Evolutionary conservation across 2,113 vertebrate genomes (phyloP).

Genomic region (Synodontis membranacea): DNA sequence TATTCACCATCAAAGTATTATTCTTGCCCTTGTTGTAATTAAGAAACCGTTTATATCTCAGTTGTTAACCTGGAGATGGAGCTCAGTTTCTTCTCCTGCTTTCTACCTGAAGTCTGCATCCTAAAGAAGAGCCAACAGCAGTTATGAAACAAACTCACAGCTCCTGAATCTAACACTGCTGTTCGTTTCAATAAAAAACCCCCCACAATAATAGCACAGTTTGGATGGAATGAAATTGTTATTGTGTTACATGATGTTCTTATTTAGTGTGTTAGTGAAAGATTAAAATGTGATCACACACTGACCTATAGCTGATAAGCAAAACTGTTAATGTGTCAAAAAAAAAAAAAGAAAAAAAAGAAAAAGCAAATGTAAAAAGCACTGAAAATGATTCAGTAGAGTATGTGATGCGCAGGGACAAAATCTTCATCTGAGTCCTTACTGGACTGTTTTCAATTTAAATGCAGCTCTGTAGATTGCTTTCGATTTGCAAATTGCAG

Average conservation of each 20-base stretch:
- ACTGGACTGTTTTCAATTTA: neutral
- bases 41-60: neutral
- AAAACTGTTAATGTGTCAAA: neutral
- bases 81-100: slow-evolving; percentile 74
- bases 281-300: slow-evolving; percentile 11
- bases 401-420: neutral
- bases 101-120: slow-evolving; percentile 75
- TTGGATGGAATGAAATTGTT: slow-evolving; percentile 8
- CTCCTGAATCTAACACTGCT: neutral
- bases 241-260: neutral
- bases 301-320: slow-evolving; percentile 10
- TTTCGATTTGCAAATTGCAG: too few species aligned
- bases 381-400: neutral
- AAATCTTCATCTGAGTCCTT: neutral
- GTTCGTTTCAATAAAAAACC: neutral
- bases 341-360: neutral
- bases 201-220: neutral
- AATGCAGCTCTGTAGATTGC: too few species aligned
- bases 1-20: neutral
- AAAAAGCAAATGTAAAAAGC: slow-evolving; percentile 8
- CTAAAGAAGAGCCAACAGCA: slow-evolving; percentile 64
- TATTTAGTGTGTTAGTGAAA: slow-evolving; percentile 35
- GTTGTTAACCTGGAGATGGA: neutral
- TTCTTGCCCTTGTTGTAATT: neutral
- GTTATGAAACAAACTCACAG: neutral